A percentile compares a stretch with the other conserved stretches of the same genome.
Conservation (phyloP, 2,797 vertebrate species). For the Anguilla megastoma region DNA sequence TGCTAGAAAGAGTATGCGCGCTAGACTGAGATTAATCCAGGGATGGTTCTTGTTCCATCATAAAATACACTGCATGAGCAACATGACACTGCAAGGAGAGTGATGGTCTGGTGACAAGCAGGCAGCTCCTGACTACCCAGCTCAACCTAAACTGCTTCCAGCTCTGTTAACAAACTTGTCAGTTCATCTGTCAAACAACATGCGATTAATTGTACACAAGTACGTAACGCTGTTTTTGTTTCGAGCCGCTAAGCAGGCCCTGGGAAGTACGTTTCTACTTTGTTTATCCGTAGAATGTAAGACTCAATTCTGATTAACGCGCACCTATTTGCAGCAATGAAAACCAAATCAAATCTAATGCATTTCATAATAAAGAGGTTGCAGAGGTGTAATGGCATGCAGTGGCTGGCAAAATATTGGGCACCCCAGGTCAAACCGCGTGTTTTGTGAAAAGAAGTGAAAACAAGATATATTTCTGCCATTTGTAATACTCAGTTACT, state of each 20-base stretch:
- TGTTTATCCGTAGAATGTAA: not conserved
- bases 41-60: no score
- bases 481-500: not conserved
- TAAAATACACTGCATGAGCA: no score
- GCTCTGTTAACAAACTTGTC: no score
- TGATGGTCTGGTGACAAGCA: no score
- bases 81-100: no score
- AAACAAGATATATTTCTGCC: not conserved
- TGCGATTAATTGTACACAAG: not conserved
- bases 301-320: not conserved
- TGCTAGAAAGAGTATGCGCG: no score
- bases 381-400: not conserved
- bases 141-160: no score
- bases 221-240: not conserved
- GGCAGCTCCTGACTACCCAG: no score
- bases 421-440: not conserved
- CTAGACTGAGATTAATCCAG: no score
- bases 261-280: not conserved
- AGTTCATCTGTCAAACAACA: no score
- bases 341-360: not conserved
- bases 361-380: not conserved
- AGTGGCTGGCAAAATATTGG: no score
- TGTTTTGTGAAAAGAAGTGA: not conserved
- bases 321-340: not conserved
- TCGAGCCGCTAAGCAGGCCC: not conserved